Conservation (phyloP, 64 coral and sea anemone genomes). For the Actinia tenebrosa region DNA sequence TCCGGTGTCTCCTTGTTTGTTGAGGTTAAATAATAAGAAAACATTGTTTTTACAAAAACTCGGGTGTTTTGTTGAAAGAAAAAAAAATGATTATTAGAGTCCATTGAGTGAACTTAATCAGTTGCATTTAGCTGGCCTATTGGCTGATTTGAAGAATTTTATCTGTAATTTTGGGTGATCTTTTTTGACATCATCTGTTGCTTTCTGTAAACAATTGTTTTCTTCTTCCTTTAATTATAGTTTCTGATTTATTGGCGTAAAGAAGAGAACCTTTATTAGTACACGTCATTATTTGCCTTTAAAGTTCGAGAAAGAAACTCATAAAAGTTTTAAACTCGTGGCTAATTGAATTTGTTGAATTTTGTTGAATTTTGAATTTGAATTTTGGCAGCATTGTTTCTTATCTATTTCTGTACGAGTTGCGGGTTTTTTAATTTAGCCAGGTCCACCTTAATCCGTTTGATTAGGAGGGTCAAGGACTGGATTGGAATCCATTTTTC, state of each 20-base stretch:
- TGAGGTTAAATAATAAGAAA: neutral
- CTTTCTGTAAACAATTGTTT: neutral
- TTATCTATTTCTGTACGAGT: conserved; percentile 9
- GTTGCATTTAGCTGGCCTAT: neutral
- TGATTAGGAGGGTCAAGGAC: conserved; percentile 4
- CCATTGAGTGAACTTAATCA: neutral
- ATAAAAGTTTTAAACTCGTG: neutral
- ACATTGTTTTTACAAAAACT: neutral
- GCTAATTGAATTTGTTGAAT: too few relatives aligned
- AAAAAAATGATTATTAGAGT: neutral
- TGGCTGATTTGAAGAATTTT: neutral
- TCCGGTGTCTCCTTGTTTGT: neutral
- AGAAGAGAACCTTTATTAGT: neutral
- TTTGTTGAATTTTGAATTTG: too few relatives aligned
- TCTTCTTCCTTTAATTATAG: neutral
- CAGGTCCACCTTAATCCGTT: neutral
- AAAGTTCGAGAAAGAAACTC: conserved; percentile 1
- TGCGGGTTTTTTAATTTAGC: conserved; percentile 9
- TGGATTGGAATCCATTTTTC: neutral
- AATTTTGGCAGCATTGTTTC: neutral
- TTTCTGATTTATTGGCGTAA: neutral
- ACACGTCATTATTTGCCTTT: neutral
- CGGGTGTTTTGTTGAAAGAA: neutral
- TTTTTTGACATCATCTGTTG: neutral
- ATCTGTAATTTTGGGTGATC: neutral